phyloP scores from a whole-genome alignment of 1,140 invertebrate genomes.

The Periplaneta americana region DNA sequence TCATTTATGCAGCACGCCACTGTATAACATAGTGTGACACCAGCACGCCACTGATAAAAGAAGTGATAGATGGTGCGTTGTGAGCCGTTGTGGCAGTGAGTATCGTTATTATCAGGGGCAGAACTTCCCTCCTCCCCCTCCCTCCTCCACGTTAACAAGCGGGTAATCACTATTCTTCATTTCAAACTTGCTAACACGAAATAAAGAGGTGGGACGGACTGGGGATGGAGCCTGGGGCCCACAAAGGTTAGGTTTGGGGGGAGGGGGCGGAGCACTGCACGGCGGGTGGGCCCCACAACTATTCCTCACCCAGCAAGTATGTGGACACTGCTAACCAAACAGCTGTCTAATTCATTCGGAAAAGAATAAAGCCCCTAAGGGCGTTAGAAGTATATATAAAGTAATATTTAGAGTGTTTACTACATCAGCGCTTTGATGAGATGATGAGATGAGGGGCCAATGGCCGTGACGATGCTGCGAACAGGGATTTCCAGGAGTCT shows the following conservation, averaged over 20 bases:
- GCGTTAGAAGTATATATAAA: neutral
- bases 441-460: neutral
- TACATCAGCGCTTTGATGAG: neutral
- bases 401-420: neutral
- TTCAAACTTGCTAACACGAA: neutral
- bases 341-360: neutral
- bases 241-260: neutral
- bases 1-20: neutral
- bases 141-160: slow-evolving; percentile 8
- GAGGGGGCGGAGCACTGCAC: neutral
- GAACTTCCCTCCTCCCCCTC: neutral
- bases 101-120: slow-evolving; percentile 12
- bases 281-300: slow-evolving; percentile 3
- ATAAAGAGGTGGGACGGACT: slow-evolving; percentile 14
- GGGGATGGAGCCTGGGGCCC: neutral
- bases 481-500: neutral
- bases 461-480: neutral
- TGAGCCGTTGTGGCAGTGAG: slow-evolving; percentile 14
- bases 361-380: neutral
- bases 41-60: neutral
- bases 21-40: no score
- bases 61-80: slow-evolving; percentile 9
- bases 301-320: neutral
- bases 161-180: slow-evolving; percentile 20
- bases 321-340: slow-evolving; percentile 3